Evolutionary conservation across 2,888 invertebrate species (phyloP).

Genomic region (Portevinia maculata): DNA sequence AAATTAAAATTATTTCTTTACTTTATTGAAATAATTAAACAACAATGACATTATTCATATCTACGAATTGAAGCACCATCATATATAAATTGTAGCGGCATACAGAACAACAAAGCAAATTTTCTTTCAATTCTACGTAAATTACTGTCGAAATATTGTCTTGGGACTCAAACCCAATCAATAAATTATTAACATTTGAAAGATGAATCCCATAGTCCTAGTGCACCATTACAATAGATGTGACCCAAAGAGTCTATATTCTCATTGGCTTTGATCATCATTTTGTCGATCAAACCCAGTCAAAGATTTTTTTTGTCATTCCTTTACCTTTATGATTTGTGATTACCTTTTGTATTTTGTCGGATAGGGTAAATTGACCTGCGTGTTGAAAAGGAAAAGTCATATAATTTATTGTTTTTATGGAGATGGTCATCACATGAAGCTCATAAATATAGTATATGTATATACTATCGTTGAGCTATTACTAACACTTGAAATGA

Average conservation of each 20-base stretch:
- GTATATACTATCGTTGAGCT: slow-evolving; percentile 35
- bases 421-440: slow-evolving; percentile 32
- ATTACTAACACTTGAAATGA: slow-evolving; percentile 46
- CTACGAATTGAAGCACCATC: neutral
- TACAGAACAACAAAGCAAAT: slow-evolving; percentile 14
- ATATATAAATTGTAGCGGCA: slow-evolving; percentile 13
- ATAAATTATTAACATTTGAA: slow-evolving; percentile 60
- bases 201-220: slow-evolving; percentile 22
- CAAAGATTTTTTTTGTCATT: neutral
- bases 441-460: slow-evolving; percentile 33
- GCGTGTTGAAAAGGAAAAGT: slow-evolving; percentile 40
- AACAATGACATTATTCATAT: neutral
- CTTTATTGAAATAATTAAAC: slow-evolving; percentile 12
- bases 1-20: slow-evolving; percentile 13
- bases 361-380: slow-evolving; percentile 25
- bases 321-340: slow-evolving; percentile 20
- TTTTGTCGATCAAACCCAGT: slow-evolving; percentile 23
- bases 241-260: slow-evolving; percentile 34
- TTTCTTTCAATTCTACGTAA: slow-evolving; percentile 36
- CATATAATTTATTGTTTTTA: slow-evolving; percentile 59
- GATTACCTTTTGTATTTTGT: slow-evolving; percentile 42
- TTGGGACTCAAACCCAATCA: slow-evolving; percentile 27
- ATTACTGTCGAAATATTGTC: slow-evolving; percentile 11
- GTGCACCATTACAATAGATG: slow-evolving; percentile 24
- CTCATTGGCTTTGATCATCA: slow-evolving; percentile 30